These are phyloP conservation scores for Caenorhabditis sp. DNA, from an alignment of 2,888 invertebrate genomes.

Conservation along the genomic window DNA sequence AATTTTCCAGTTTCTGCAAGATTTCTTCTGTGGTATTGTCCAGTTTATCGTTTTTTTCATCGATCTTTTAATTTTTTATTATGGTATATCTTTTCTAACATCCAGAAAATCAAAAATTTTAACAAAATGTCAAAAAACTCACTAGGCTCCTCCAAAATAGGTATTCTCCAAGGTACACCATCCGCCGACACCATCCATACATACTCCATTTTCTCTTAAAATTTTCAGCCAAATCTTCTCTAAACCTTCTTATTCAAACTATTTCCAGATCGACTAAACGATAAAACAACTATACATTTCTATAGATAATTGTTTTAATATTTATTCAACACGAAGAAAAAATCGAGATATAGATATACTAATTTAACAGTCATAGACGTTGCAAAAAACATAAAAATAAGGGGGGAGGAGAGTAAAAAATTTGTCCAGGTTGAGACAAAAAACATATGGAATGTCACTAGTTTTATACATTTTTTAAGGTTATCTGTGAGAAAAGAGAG, in stretches of 20 bases:
- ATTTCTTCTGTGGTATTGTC: no score
- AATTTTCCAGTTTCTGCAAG: no score
- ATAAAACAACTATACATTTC: no score
- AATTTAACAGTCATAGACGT: neutral
- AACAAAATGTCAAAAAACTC: neutral
- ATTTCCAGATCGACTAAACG: neutral
- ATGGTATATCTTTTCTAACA: no score
- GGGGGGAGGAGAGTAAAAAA: neutral
- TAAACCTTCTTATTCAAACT: no score
- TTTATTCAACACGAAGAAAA: no score
- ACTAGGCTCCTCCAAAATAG: slow-evolving; percentile 29
- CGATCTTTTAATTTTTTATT: no score
- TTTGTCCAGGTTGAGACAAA: slow-evolving; percentile 8
- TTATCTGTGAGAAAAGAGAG: neutral
- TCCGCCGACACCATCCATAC: slow-evolving; percentile 34
- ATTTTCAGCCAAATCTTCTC: neutral
- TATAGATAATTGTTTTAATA: no score
- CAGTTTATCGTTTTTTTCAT: no score
- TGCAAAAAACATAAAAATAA: slow-evolving; percentile 5
- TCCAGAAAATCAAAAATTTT: no score
- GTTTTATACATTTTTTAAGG: neutral
- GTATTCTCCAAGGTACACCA: slow-evolving; percentile 33
- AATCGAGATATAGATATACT: no score
- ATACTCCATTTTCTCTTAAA: no score
- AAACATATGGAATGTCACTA: slow-evolving; percentile 25